Evolutionary conservation across 1,140 invertebrate species (phyloP).

Genomic region (Paraescarpia echinospica): DNA sequence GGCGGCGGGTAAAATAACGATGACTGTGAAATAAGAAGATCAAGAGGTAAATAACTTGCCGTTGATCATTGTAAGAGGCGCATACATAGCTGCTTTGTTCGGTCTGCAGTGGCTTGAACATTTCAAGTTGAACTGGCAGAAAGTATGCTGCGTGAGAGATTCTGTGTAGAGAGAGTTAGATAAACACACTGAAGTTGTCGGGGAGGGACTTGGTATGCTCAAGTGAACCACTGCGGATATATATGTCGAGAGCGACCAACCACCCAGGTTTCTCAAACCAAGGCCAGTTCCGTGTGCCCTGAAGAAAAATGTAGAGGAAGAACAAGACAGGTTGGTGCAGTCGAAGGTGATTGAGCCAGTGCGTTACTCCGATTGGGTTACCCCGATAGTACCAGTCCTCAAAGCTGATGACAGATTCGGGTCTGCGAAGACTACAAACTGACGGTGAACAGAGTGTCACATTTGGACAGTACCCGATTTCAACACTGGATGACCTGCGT

Average conservation of each 20-base stretch:
- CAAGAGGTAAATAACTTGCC: not conserved
- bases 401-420: slow-evolving; percentile 48
- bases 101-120: not conserved
- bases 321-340: slow-evolving; percentile 35
- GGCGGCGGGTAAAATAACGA: not conserved
- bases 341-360: slow-evolving; percentile 34
- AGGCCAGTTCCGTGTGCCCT: slow-evolving; percentile 50
- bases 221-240: not conserved
- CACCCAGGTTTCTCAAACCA: slow-evolving; percentile 28
- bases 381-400: slow-evolving; percentile 49
- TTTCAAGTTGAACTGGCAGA: not conserved
- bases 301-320: slow-evolving; percentile 37
- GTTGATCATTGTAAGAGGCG: not conserved
- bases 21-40: not conserved
- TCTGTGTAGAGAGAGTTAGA: not conserved
- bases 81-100: not conserved
- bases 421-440: slow-evolving; percentile 50
- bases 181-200: not conserved
- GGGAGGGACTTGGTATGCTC: not conserved
- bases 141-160: not conserved
- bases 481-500: slow-evolving; percentile 37
- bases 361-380: slow-evolving; percentile 42
- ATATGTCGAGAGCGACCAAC: not conserved
- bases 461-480: slow-evolving; percentile 36
- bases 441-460: slow-evolving; percentile 46